phyloP scores from a whole-genome alignment of 2,888 invertebrate genomes.

The Odontomyia ornata region DNA sequence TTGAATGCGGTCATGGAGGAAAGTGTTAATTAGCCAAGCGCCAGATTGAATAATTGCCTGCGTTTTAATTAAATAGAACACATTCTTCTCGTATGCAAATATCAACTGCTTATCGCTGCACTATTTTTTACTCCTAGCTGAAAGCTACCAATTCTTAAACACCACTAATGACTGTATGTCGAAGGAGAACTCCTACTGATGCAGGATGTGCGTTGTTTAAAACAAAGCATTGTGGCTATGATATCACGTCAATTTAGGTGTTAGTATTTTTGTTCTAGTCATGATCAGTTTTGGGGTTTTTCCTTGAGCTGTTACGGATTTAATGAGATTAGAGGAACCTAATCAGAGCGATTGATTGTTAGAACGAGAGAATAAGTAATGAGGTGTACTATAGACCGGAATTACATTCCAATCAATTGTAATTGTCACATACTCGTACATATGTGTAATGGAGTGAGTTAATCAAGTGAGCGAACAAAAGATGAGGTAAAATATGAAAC shows the following conservation, averaged over 20 bases:
- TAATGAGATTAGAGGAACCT: background rate
- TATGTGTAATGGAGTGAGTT: too few relatives aligned
- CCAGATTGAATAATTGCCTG: background rate
- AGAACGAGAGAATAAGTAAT: background rate
- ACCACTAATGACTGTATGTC: background rate
- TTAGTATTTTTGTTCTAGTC: background rate
- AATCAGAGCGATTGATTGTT: background rate
- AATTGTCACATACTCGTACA: constrained; percentile 8
- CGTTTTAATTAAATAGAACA: background rate
- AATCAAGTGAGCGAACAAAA: too few relatives aligned
- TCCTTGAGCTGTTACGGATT: background rate
- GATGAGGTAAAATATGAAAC: too few relatives aligned
- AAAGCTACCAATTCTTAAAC: background rate
- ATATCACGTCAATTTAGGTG: background rate
- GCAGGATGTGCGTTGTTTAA: background rate
- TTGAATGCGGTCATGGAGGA: constrained; percentile 21
- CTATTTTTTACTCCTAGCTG: background rate
- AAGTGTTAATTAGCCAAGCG: constrained; percentile 28
- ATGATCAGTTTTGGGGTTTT: constrained; percentile 14
- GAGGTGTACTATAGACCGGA: background rate
- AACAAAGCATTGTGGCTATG: background rate
- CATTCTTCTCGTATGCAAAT: background rate
- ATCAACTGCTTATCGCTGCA: background rate
- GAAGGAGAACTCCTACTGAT: background rate
- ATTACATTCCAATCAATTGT: constrained; percentile 18